These are phyloP conservation scores for Bursaphelenchus okinawaensis DNA, from an alignment of 2,888 invertebrate genomes.

Conservation along the genomic window DNA sequence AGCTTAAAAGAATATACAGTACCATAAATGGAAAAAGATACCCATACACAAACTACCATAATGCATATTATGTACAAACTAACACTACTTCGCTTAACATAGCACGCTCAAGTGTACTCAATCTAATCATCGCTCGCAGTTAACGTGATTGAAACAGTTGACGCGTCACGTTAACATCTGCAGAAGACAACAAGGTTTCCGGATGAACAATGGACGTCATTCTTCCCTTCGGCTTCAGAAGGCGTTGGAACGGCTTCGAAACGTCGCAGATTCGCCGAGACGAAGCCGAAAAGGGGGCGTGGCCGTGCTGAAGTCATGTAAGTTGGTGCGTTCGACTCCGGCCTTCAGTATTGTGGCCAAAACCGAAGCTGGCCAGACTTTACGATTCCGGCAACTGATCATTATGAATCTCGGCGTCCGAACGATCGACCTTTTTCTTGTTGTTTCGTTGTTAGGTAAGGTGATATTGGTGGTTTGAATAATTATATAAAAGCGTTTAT, in stretches of 20 bases:
- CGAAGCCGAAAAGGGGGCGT: background rate
- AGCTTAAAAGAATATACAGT: no score
- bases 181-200: background rate
- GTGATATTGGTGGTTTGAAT: no score
- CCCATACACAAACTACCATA: no score
- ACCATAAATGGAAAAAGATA: no score
- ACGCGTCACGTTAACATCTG: background rate
- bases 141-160: background rate
- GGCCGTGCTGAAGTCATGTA: background rate
- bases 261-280: background rate
- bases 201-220: background rate
- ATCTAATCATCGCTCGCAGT: no score
- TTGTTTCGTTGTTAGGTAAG: background rate
- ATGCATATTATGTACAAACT: no score
- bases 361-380: background rate
- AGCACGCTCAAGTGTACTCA: no score
- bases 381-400: background rate
- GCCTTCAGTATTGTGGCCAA: background rate
- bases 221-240: no score
- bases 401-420: background rate
- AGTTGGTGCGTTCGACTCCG: no score
- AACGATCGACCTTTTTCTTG: background rate
- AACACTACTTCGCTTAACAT: no score
- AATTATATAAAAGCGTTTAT: no score
- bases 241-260: background rate